Base-by-base conservation (phyloP, 2,888 invertebrate species). In the Cryptocephalus moraei region DNA sequence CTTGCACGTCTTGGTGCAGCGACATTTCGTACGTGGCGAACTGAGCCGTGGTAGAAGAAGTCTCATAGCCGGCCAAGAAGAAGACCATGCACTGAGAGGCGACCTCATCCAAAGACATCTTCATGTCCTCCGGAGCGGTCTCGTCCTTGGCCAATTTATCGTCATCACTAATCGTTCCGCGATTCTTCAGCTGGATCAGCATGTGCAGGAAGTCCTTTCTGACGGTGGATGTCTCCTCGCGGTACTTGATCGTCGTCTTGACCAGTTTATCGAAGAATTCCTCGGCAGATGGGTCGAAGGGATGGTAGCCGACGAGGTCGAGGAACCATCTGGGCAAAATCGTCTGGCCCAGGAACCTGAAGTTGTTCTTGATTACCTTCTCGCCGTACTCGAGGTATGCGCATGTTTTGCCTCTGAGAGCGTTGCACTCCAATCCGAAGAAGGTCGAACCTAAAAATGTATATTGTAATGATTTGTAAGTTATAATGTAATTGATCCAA, bases 51-150 rank as follows among this genome's bases (percentile, higher is more conserved):
- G 57, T 54, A 0, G 58, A 47, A 1, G 58, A 59, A 0, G 58
- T 58, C 48, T 60, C 60, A 39, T 52, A 59, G 9, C 60, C 58
- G 12, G 56, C 60, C 9, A 49, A 1, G 40, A 58, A 60, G 43
- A 60, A 60, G 4, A 56, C 45, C 32, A 56, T 56, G 45, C 52
- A 51, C 54, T 45, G 51, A n/a, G 51, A 52, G 3, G 47, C 42
- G 11, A 50, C 41, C 32, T 49, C 47, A 6, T 36, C 12, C 36
- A 36, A 4, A 36, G 36, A 11, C 12, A 36, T n/a, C 36, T n/a
- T 36, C 12, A 4, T n/a, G n/a, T 12, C 12, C 12, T n/a, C n/a
- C 12, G 36, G n/a, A 4, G 36, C n/a, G 11, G n/a, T 36, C 12
- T 36, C 6, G 11, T 12, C 36, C 2, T n/a, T 36, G 12, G 4